Conservation (phyloP, 1,140 invertebrate genomes). For the Eupristina koningsbergeri region DNA sequence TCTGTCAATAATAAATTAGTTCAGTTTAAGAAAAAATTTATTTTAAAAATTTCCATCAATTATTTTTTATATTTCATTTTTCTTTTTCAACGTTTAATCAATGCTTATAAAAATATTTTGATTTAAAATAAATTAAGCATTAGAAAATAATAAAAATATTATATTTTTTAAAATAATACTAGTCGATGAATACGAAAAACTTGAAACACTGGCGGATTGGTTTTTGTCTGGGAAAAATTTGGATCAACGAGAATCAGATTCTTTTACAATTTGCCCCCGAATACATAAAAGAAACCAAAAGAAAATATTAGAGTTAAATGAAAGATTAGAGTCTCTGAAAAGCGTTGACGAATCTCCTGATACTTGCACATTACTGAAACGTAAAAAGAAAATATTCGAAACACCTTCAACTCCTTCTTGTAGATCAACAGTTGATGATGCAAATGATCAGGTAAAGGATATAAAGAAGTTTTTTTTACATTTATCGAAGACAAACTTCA, state of each 20-base stretch:
- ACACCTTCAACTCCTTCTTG: constrained; percentile 75
- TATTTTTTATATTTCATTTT: too few relatives aligned
- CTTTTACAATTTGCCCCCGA: background rate
- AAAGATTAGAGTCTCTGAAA: background rate
- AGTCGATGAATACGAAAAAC: background rate
- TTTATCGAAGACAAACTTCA: too few relatives aligned
- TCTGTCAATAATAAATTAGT: too few relatives aligned
- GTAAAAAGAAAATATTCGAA: constrained; percentile 65
- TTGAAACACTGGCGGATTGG: background rate
- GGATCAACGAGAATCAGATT: background rate
- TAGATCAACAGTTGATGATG: constrained; percentile 44
- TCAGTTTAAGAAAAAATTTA: too few relatives aligned
- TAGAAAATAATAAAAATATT: background rate
- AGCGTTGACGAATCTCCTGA: background rate
- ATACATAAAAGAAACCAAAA: background rate
- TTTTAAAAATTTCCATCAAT: too few relatives aligned
- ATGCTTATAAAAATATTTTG: background rate
- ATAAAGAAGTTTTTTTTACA: constrained; percentile 77
- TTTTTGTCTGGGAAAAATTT: background rate
- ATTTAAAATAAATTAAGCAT: too few relatives aligned
- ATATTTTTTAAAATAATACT: background rate
- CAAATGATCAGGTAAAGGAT: constrained; percentile 80
- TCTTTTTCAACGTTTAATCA: background rate
- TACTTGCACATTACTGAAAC: constrained; percentile 50
- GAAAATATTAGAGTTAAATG: background rate